Evolutionary conservation across 2,113 vertebrate species (phyloP).

Genomic region (Megatriorchis doriae): DNA sequence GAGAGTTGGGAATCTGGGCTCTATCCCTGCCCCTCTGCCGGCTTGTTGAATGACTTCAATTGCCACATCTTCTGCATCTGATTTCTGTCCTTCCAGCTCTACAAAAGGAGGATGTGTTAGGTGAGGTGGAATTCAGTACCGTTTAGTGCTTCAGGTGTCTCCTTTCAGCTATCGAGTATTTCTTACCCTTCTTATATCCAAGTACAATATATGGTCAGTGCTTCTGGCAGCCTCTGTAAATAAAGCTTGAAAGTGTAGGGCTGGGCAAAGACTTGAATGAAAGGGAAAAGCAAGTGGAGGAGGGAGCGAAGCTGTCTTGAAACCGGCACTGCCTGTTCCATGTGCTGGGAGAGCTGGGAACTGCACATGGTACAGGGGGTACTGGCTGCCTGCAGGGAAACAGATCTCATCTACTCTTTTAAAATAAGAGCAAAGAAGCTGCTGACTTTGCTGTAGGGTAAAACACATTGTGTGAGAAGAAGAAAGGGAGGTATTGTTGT

Average conservation of each 20-base stretch:
- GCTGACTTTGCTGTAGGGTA: not conserved
- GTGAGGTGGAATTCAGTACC: not conserved
- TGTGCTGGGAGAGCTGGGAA: no score
- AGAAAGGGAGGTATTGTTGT: not conserved
- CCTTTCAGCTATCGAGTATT: not conserved
- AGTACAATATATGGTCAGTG: not conserved
- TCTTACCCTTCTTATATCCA: not conserved
- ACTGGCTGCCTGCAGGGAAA: not conserved
- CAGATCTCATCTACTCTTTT: not conserved
- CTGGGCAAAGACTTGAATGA: not conserved
- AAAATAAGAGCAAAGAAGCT: not conserved
- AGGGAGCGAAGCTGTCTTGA: not conserved
- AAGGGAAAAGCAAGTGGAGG: not conserved
- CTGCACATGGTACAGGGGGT: no score
- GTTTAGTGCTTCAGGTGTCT: not conserved
- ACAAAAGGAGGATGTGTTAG: not conserved
- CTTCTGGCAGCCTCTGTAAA: not conserved
- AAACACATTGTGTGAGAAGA: not conserved
- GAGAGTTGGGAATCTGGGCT: not conserved
- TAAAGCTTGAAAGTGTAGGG: not conserved
- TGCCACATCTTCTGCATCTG: accelerated
- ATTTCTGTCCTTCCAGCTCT: not conserved
- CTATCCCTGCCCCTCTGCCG: not conserved
- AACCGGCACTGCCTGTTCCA: not conserved
- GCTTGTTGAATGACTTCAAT: not conserved